Evolutionary conservation across 2,113 vertebrate genomes (phyloP), one percentile per base, ranked within the genome.

Genomic region (Arizona elegans): DNA sequence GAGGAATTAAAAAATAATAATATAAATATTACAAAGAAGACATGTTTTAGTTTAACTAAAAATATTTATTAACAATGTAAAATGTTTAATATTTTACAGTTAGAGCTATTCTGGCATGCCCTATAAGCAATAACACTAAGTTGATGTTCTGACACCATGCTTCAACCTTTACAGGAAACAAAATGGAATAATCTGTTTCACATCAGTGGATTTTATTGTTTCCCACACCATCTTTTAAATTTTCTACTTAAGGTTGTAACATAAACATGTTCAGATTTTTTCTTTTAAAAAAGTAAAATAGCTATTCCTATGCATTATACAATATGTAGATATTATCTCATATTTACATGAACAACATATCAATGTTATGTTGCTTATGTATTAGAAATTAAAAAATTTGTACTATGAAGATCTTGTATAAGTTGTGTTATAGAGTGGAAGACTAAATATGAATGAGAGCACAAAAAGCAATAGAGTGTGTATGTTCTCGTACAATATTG

Each of bases 1-100:
- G 24, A n/a, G 0, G 56, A 95, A 95, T 55, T 92, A 96, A 94
- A 81, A 81, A 59, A 65, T 58, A 95, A 58, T 29, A 38, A 95
- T 96, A 95, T 91, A 97, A 92, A 94, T 95, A 94, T 90, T 95
- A 96, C 94, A 97, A 96, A 97, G 47, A 94, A 95, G 93, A 95
- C 91, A 95, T 95, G 29, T 93, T 70, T 96, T 96, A 92, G 94
- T 97, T 98, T 98, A 97, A 98, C 98, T 98, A 98, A 98, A 98
- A 98, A 97, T 93, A 86, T 98, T 98, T 98, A 99, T 99, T 99
- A 98, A 98, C 98, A 99, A 98, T 98, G 98, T 99, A 99, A 99
- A 99, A 99, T 96, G 95, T 97, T 97, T 97, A 98, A 23, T 97
- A 97, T 97, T 97, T 96, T 97, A 98, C 91, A 97, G 92, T 98